Percentiles rank a stretch among this genome's conserved stretches.
These are phyloP conservation scores for Diarsia rubi DNA, from an alignment of 2,888 invertebrate species.

Conservation along the genomic window DNA sequence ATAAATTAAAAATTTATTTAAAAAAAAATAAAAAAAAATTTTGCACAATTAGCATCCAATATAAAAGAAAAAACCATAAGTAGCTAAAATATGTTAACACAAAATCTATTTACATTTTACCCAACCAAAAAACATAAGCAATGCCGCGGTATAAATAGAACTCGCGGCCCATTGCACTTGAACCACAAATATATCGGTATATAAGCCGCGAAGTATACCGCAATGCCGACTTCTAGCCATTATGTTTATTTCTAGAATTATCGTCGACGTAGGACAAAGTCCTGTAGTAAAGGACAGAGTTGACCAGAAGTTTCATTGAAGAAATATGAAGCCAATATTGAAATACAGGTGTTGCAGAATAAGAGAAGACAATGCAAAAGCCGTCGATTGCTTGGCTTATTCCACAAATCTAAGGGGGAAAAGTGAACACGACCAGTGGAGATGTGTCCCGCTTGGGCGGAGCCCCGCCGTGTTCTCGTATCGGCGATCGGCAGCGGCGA, in stretches of 20 bases:
- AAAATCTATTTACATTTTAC: constrained; percentile 15
- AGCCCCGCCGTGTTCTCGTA: too few relatives aligned
- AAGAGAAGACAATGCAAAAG: not conserved
- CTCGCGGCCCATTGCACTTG: constrained; percentile 54
- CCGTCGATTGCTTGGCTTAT: not conserved
- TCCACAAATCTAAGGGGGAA: too few relatives aligned
- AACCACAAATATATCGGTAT: constrained; percentile 48
- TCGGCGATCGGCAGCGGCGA: too few relatives aligned
- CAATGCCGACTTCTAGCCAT: constrained; percentile 63
- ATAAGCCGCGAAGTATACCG: constrained; percentile 55
- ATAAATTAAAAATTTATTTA: too few relatives aligned
- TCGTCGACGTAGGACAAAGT: constrained; percentile 48
- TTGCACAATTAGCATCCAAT: too few relatives aligned
- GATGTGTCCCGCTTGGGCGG: too few relatives aligned
- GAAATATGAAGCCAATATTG: not conserved
- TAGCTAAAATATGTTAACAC: not conserved
- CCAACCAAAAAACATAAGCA: not conserved
- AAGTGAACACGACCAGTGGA: too few relatives aligned
- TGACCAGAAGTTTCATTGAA: constrained; percentile 26
- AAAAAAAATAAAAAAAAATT: too few relatives aligned
- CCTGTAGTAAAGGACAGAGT: not conserved
- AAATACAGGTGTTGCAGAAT: not conserved
- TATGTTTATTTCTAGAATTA: constrained; percentile 62
- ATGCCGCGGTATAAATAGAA: constrained; percentile 48
- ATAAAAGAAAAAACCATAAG: too few relatives aligned